These are phyloP conservation scores for pig (Sus scrofa) DNA, from an alignment of 2,113 vertebrate species.

Conservation along the genomic window T2T-Sscrofa CM000819.6:15973001-15973500, in stretches of 20 bases:
- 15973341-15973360: neutral
- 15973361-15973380: neutral
- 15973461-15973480: slow-evolving; percentile 2
- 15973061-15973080: neutral
- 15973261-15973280: neutral
- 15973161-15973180: neutral
- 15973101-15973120: neutral
- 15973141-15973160: neutral
- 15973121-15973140: neutral
- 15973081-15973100: neutral
- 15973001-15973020: neutral
- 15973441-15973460: neutral
- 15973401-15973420: neutral
- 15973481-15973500: neutral
- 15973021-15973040: neutral
- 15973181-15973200: neutral
- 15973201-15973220: neutral
- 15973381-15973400: neutral
- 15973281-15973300: neutral
- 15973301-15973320: neutral
- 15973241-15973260: neutral
- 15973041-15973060: neutral
- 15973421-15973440: neutral
- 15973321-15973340: neutral
- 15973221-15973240: neutral